Evolutionary conservation across 1,140 invertebrate species (phyloP).

Genomic region (Conus ventricosus): DNA sequence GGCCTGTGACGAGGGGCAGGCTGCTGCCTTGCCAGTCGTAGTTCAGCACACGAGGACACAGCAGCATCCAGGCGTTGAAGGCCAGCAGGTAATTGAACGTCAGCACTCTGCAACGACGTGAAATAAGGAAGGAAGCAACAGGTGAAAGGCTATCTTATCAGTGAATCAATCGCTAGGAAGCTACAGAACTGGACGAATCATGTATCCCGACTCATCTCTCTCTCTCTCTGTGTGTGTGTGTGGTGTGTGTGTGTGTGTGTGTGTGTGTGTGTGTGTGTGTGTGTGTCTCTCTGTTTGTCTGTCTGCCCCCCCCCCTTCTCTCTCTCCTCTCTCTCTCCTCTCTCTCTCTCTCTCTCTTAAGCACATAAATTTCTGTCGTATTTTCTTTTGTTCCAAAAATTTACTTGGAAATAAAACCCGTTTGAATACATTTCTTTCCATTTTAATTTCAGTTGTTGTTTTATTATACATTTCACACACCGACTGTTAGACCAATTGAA

Average conservation of each 20-base stretch:
- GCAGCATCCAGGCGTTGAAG: slow-evolving; percentile 91
- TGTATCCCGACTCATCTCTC: neutral
- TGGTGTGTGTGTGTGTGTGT: neutral
- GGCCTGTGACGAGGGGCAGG: slow-evolving; percentile 87
- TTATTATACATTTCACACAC: too few relatives aligned
- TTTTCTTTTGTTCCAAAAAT: too few relatives aligned
- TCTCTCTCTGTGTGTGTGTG: too few relatives aligned
- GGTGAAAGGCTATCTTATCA: too few relatives aligned
- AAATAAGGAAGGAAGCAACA: neutral
- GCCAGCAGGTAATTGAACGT: slow-evolving; percentile 93
- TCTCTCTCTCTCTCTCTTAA: too few relatives aligned
- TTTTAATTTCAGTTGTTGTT: too few relatives aligned
- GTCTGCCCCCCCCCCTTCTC: neutral
- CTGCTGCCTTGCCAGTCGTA: slow-evolving; percentile 99
- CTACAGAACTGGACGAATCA: neutral
- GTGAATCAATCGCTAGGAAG: too few relatives aligned
- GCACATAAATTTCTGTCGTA: too few relatives aligned
- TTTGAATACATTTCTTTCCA: too few relatives aligned
- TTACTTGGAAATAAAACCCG: too few relatives aligned
- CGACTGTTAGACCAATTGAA: too few relatives aligned
- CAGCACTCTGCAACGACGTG: slow-evolving; percentile 79
- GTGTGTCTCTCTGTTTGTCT: neutral
- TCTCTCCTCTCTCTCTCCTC: neutral
- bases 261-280: neutral
- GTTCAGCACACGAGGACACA: slow-evolving; percentile 91